Evolutionary conservation across 2,113 vertebrate genomes (phyloP), one percentile per base, ranked within the genome.

Genomic region (Pseudorhombus dupliciocellatus): DNA sequence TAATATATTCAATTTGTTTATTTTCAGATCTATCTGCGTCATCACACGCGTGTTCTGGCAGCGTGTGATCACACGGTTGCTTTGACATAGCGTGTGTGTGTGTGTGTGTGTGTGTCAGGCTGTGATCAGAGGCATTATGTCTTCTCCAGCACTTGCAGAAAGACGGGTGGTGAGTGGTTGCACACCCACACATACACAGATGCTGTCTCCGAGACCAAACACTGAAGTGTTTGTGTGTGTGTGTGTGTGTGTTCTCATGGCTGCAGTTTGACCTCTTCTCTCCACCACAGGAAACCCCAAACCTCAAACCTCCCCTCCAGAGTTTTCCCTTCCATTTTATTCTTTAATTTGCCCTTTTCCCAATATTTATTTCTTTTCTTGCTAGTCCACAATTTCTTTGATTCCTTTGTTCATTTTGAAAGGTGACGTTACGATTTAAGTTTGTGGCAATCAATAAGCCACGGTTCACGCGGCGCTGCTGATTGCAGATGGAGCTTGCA

Each of bases 201-300:
- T 37, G 34, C 34, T 37, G 34, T 44, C 40, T 44, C 25, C 22
- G 46, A 8, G 18, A 48, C 12, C 21, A 21, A 51, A 22, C 4
- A 22, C 1, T 12, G 10, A 51, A 46, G 44, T 46, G 42, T 46
- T 4, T 46, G 14, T 25, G 26, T 58, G 30, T 34, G 31, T 59
- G 48, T 28, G 18, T 44, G n/a, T 34, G 52, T n/a, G 30, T 31
- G 34, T 25, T 24, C 51, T 20, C 67, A 70, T 57, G 70, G 70
- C 59, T 79, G 26, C n/a, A 31, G 58, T 30, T 42, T 72, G 70
- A 77, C 78, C 70, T 72, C 77, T 55, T 0, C 20, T 66, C 48
- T 74, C 59, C 31, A 50, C 70, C 65, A 77, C 73, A 79, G 78
- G 78, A 85, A 89, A 81, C 64, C 68, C 46, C n/a, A 58, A 77